Conservation (phyloP, 2,888 invertebrate species). For the Cancer borealis region DNA sequence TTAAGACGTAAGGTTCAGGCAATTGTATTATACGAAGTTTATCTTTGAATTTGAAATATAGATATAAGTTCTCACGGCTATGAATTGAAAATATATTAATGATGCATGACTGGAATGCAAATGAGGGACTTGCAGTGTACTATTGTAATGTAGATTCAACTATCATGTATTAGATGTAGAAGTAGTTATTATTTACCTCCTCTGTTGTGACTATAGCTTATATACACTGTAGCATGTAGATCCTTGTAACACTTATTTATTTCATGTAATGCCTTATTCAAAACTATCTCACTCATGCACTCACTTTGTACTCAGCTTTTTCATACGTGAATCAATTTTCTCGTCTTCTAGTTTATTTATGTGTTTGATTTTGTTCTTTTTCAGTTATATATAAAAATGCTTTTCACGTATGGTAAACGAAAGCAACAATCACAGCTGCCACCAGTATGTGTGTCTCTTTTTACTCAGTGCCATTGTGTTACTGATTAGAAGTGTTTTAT, state of each 20-base stretch:
- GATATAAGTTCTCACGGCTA: not conserved
- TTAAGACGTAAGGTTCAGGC: not conserved
- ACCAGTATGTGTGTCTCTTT: conserved; percentile 16
- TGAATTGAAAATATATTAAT: not conserved
- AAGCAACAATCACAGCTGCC: not conserved
- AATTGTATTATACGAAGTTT: not conserved
- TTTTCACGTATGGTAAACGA: not conserved
- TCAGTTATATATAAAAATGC: conserved; percentile 35
- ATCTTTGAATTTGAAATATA: not conserved
- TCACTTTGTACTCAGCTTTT: not conserved
- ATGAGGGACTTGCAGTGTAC: not conserved
- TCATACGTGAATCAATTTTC: not conserved
- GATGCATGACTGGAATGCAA: not conserved
- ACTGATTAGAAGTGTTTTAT: not conserved
- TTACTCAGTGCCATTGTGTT: not conserved
- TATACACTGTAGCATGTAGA: not conserved
- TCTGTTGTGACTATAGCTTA: not conserved
- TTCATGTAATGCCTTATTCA: not conserved
- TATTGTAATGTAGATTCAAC: not conserved
- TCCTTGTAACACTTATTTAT: not conserved
- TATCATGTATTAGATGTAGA: not conserved
- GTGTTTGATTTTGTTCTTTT: not conserved
- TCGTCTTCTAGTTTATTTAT: not conserved
- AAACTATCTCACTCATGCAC: not conserved
- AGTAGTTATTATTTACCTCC: not conserved